Conservation (phyloP, 2,113 vertebrate species). For the Podilymbus podiceps region DNA sequence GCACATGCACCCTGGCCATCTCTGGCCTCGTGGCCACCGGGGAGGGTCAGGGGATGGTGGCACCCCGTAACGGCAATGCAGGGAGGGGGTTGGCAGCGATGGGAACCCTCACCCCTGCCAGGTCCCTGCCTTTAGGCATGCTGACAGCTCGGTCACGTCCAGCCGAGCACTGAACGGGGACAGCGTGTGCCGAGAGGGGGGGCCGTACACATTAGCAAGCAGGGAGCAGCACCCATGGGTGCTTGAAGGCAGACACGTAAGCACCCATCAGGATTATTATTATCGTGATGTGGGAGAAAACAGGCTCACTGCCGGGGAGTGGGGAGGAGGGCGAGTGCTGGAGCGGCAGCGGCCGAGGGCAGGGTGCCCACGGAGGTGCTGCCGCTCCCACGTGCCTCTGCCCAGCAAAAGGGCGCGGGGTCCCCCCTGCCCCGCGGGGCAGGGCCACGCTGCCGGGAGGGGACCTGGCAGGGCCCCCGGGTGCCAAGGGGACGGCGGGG, state of each 20-base stretch:
- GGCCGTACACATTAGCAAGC: not conserved
- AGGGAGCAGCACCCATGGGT: slow-evolving; percentile 1
- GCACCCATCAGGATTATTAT: not conserved
- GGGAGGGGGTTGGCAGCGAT: not conserved
- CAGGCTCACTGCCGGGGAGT: fast-evolving
- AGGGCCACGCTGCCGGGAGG: not conserved
- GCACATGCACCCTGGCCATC: not conserved
- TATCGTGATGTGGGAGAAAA: not conserved
- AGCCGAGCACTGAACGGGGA: not conserved
- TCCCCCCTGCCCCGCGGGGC: not conserved
- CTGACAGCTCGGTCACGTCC: not conserved
- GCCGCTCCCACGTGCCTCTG: not conserved
- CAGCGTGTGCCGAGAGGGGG: fast-evolving
- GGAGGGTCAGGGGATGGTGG: not conserved
- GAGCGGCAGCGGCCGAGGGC: fast-evolving
- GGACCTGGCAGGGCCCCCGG: not conserved
- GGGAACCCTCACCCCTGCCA: not conserved
- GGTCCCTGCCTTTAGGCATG: not conserved
- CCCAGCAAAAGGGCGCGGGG: fast-evolving
- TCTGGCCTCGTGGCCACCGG: not conserved
- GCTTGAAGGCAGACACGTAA: not conserved
- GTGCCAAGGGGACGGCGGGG: not conserved
- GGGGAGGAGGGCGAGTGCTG: not conserved
- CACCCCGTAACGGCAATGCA: not conserved
- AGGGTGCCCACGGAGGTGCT: not conserved